Evolutionary conservation across 2,888 invertebrate species (phyloP), one percentile per base, ranked within the genome.

Genomic region (Drosophila buzzatii): DNA sequence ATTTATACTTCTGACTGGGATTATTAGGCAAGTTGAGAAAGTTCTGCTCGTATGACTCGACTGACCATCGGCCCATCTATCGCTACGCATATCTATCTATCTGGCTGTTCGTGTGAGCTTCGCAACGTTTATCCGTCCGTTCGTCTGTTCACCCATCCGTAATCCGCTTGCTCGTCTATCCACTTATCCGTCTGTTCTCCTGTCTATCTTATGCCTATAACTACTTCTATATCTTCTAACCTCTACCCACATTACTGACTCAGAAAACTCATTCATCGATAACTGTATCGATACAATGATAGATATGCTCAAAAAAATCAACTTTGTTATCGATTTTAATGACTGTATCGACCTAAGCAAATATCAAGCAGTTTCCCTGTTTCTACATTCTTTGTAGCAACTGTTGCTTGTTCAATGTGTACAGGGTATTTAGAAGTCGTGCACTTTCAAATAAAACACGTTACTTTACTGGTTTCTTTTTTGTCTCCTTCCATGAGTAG

Each of bases 381-480:
- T 42, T 10, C 1, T 20, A 20, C 10, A 9, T 18, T 3, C 42
- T 20, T 3, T 23, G 14, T 3, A n/a, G 5, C 27, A 16, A 3
- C 16, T 49, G 0, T n/a, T 31, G n/a, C 14, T 7, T 12, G 27
- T 14, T 16, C n/a, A 16, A 10, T 4, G 0, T 33, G 3, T 18
- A 12, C 12, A 51, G 51, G 51, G 51, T 51, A 51, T 51, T 14
- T 18, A 12, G 20, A 20, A 51, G 33, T 51, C 53, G 37, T 1
- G 0, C n/a, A 16, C 16, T 23, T 23, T 7, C 18, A 12, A 7
- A 23, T 23, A 16, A 52, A 16, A 18, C 7, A 35, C 2, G 16
- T 5, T 5, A 27, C 27, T 39, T 31, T 33, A 59, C 20, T 60
- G 23, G 3, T 18, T 14, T 33, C n/a, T 39, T n/a, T 1, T 9